These are phyloP conservation scores for Spizella passerina DNA, from an alignment of 2,797 vertebrate genomes.

Conservation along the genomic window DNA sequence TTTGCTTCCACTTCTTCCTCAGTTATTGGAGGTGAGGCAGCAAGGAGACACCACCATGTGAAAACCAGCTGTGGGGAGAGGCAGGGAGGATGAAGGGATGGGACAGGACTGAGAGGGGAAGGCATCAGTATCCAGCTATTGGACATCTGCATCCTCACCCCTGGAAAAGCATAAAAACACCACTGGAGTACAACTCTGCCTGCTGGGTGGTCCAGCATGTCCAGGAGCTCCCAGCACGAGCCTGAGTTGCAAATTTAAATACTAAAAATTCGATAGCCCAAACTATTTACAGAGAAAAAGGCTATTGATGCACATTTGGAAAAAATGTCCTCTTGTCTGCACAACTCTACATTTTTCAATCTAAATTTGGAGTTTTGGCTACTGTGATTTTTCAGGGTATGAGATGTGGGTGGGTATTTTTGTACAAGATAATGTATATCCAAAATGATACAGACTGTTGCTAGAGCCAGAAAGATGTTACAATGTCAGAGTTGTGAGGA, in stretches of 20 bases:
- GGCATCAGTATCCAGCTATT: not conserved
- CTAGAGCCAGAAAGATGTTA: constrained; percentile 10
- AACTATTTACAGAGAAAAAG: not conserved
- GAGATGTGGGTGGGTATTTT: constrained; percentile 45
- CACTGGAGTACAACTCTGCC: not conserved
- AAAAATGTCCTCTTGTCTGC: constrained; percentile 2
- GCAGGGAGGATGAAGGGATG: not conserved
- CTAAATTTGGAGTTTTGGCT: constrained; percentile 36
- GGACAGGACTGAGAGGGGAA: not conserved
- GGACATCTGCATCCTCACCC: not conserved
- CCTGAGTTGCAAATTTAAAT: not conserved
- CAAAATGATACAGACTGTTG: constrained; percentile 2
- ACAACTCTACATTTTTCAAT: not conserved
- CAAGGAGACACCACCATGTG: not conserved
- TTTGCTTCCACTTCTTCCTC: not conserved
- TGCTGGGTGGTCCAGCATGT: not conserved
- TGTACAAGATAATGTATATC: constrained; percentile 28
- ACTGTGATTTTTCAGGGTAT: constrained; percentile 15
- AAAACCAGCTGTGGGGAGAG: not conserved
- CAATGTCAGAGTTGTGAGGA: constrained; percentile 9
- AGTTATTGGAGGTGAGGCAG: not conserved
- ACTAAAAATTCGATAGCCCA: not conserved
- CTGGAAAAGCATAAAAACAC: not conserved
- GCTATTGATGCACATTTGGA: not conserved
- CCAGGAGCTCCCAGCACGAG: not conserved